A percentile compares a stretch with the other conserved stretches of the same genome.
These are phyloP conservation scores for Hirtodrosophila histrioides DNA, from an alignment of 2,888 invertebrate genomes.

Conservation along the genomic window DNA sequence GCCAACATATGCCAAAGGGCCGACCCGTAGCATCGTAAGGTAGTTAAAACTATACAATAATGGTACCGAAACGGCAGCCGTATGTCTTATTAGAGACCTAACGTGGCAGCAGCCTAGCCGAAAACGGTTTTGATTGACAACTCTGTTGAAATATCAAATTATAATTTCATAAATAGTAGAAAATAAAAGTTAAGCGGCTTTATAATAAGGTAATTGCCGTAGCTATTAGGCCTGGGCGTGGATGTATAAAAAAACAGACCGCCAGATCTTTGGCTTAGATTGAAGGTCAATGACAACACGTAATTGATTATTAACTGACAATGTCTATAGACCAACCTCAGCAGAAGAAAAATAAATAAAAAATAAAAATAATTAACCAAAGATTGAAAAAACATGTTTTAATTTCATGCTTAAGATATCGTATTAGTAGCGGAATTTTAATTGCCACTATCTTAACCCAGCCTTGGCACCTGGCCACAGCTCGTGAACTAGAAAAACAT, in stretches of 20 bases:
- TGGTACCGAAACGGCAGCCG: constrained; percentile 37
- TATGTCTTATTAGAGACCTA: constrained; percentile 54
- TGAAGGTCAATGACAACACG: constrained; percentile 79
- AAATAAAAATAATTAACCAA: constrained; percentile 41
- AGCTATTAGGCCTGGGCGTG: constrained; percentile 75
- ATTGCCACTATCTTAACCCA: constrained; percentile 60
- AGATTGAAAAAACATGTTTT: constrained; percentile 72
- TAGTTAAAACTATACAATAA: constrained; percentile 44
- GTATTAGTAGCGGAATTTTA: constrained; percentile 69
- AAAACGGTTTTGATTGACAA: constrained; percentile 71
- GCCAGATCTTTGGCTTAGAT: constrained; percentile 55
- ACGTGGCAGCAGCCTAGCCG: constrained; percentile 16
- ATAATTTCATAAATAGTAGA: constrained; percentile 71
- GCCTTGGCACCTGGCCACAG: constrained; percentile 43
- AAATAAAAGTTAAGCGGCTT: constrained; percentile 71
- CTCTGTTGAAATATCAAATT: constrained; percentile 81
- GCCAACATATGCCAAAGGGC: constrained; percentile 55
- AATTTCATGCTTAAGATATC: constrained; percentile 78
- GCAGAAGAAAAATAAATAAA: constrained; percentile 6
- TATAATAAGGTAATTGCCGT: constrained; percentile 75
- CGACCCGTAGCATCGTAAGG: constrained; percentile 17
- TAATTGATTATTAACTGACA: constrained; percentile 76
- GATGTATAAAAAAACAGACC: constrained; percentile 16
- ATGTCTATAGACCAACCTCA: constrained; percentile 18
- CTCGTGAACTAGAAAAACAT: constrained; percentile 59